These are phyloP conservation scores for Neoitamus cyanurus DNA, from an alignment of 2,888 invertebrate genomes.

Conservation along the genomic window DNA sequence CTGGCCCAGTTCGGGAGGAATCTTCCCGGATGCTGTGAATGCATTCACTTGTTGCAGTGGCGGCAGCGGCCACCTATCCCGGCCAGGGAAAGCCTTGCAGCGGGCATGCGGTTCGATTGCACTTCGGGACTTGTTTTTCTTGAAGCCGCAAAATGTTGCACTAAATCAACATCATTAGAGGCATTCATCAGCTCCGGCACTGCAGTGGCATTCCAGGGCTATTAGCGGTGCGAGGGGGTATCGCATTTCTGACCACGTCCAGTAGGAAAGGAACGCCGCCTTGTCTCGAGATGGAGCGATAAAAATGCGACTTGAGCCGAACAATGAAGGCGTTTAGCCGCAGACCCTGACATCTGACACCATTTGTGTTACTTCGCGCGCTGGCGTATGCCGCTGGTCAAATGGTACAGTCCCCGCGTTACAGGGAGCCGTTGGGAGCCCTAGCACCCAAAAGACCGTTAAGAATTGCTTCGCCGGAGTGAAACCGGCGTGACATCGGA, in stretches of 20 bases:
- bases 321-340: slow-evolving; percentile 41
- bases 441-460: background rate
- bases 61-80: background rate
- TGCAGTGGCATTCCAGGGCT: background rate
- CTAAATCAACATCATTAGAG: slow-evolving; percentile 37
- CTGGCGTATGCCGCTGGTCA: slow-evolving; percentile 9
- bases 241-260: slow-evolving; percentile 10
- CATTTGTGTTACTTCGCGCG: background rate
- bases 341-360: slow-evolving; percentile 42
- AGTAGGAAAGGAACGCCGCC: background rate
- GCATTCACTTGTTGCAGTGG: slow-evolving; percentile 37
- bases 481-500: background rate
- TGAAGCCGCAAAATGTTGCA: slow-evolving; percentile 24
- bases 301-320: background rate
- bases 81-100: background rate
- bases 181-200: slow-evolving; percentile 19
- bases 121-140: slow-evolving; percentile 19
- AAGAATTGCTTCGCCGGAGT: too few species aligned
- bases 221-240: background rate
- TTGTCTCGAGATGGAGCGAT: background rate
- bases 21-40: slow-evolving; percentile 1
- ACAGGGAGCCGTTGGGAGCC: background rate
- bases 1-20: slow-evolving; percentile 29
- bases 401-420: background rate
- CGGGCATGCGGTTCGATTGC: background rate